Evolutionary conservation across 2,888 invertebrate genomes (phyloP).

Genomic region (Amphipyra berbera): DNA sequence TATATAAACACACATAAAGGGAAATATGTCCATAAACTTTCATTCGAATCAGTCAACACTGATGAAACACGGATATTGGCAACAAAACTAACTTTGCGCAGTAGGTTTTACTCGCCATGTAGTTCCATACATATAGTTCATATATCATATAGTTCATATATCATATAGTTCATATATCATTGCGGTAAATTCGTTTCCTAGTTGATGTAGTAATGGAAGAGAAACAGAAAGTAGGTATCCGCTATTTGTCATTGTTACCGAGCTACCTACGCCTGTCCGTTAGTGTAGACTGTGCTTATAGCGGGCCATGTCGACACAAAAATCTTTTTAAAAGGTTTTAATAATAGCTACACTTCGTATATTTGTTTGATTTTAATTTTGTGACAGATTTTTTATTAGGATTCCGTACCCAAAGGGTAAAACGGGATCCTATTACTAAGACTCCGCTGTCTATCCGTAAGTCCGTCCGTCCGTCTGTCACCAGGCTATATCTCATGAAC

Average conservation of each 20-base stretch:
- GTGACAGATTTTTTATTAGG: too few species aligned
- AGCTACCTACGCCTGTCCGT: constrained; percentile 24
- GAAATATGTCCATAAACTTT: constrained; percentile 42
- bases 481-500: too few species aligned
- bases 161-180: constrained; percentile 16
- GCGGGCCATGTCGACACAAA: constrained; percentile 2
- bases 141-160: too few species aligned
- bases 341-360: too few species aligned
- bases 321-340: too few species aligned
- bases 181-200: constrained; percentile 8
- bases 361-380: too few species aligned
- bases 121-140: neutral
- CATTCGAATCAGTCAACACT: constrained; percentile 35
- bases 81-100: constrained; percentile 35
- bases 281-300: constrained; percentile 20
- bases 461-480: too few species aligned
- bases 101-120: constrained; percentile 20
- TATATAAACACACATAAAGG: constrained; percentile 18
- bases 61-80: constrained; percentile 42
- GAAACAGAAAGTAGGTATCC: constrained; percentile 22
- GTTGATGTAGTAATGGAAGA: constrained; percentile 24
- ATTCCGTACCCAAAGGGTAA: too few species aligned
- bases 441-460: too few species aligned
- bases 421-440: too few species aligned
- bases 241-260: constrained; percentile 43